Base-by-base conservation (phyloP, 2,888 invertebrate genomes). In the Oeneis ivallda region DNA sequence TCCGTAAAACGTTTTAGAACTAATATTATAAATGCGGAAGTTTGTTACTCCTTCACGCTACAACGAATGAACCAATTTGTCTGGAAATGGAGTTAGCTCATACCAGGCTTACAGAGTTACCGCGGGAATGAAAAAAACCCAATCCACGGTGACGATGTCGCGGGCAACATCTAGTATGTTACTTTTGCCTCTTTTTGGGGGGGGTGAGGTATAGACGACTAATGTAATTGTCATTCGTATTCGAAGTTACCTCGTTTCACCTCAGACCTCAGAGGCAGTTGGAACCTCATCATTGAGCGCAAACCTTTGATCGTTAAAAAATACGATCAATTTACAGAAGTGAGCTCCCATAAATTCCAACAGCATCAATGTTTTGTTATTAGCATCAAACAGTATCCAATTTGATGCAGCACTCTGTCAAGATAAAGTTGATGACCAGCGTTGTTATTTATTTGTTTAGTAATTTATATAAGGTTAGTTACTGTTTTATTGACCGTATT, bases 391-490 rank as follows among this genome's bases (percentile, higher is more conserved):
- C 69, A 65, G 68, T 69, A 70, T 72, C 68, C 70, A 72, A 70
- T 72, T 70, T 70, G 73, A 74, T 69, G 69, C 70, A 65, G 69
- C 68, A 70, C 71, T 70, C 69, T 65, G 72, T 71, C 69, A 67
- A 74, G 74, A 85, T 86, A 85, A 85, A 87, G 78, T 89, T 90
- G 90, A 91, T 87, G 87, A 83, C 86, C 89, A 86, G 75, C 74
- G 80, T 82, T 83, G 89, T 92, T 91, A 90, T 92, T 91, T 92
- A 92, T 92, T 90, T 90, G 90, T 89, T 91, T 85, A 89, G 86
- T 90, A 92, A 91, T 92, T 90, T 92, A 92, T 92, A 89, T 91
- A 89, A 88, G 89, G 90, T 91, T 91, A 89, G 91, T 91, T 89
- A 91, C 90, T 87, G 91, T 91, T 92, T 92, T 92, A 92, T 92